Base-by-base conservation (phyloP, 2,888 invertebrate species). In the Stenotaenia linearis region DNA sequence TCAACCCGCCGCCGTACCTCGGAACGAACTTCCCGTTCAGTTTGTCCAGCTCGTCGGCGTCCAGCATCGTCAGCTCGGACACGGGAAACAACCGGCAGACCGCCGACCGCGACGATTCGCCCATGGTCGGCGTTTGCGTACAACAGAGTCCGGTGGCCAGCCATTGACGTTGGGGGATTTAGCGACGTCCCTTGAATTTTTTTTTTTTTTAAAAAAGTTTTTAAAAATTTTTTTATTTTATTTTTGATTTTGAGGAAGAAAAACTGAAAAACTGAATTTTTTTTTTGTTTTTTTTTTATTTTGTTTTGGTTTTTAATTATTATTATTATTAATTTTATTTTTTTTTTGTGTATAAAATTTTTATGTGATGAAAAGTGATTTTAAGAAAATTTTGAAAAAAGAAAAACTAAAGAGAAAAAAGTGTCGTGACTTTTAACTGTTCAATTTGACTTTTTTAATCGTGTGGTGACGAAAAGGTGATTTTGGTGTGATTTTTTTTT, bases 111-210 rank as follows among this genome's bases (percentile, higher is more conserved):
- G 91, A 92, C 83, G 92, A 92, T 85, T 92, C 92, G 84, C 92
- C 93, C 83, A 93, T 95, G 93, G 92, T 95, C 85, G 93, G 92
- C 82, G 94, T 94, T 84, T 94, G 95, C 88, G 92, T 94, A 86
- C 93, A 94, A 88, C 95, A 95, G 89, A 94, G 93, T 89, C 95
- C 96, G 84, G 95, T 96, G 85, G 95, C 93, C 87, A 96, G 95
- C 87, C 96, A 96, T 88, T 92, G 85, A 86, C 84, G 80, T 77
- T 80, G 78, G 81, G 77, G 40, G 28, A 25, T 50, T 30, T 50
- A 23, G 30, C 75, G 30, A 23, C 10, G 25, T 75, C 30, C 75
- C 15, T n/a, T 32, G 32, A 37, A 37, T 74, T 28, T 74, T 21
- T 21, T 28, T 74, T 74, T 74, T 21, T 56, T 56, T 18, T 56